Conservation (phyloP, 2,888 invertebrate species). For the Dorcus hopei region DNA sequence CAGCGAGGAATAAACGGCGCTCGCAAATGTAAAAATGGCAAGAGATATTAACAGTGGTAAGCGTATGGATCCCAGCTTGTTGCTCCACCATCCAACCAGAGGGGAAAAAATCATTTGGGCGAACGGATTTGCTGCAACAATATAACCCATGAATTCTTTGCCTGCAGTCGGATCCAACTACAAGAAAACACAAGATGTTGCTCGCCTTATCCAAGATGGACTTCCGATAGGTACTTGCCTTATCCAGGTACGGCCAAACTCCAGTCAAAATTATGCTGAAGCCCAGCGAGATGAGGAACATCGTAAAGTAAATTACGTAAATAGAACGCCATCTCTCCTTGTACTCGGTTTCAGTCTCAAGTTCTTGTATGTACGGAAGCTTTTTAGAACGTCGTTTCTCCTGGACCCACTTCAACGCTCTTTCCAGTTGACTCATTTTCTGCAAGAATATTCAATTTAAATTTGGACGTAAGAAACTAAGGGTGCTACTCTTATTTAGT, state of each 20-base stretch:
- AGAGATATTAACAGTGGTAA: conserved; percentile 69
- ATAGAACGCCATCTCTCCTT: conserved; percentile 74
- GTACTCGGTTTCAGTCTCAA: conserved; percentile 48
- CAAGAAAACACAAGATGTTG: conserved; percentile 30
- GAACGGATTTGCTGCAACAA: conserved; percentile 83
- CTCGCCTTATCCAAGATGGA: too few species aligned
- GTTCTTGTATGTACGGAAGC: conserved; percentile 6
- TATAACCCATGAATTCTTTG: conserved; percentile 79
- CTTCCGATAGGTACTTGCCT: conserved; percentile 55
- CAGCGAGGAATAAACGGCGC: conserved; percentile 70
- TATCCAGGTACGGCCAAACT: conserved; percentile 84
- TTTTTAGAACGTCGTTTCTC: conserved; percentile 5
- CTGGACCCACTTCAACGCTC: conserved; percentile 3
- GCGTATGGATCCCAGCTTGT: conserved; percentile 68
- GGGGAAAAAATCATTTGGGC: conserved; percentile 86
- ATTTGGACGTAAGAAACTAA: too few species aligned
- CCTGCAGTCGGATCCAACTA: conserved; percentile 76
- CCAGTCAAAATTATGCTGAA: conserved; percentile 86
- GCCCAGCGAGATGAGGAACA: conserved; percentile 85
- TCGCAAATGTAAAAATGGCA: conserved; percentile 68
- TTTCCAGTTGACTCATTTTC: conserved; percentile 11
- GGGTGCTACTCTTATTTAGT: too few species aligned
- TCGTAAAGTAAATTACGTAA: conserved; percentile 80
- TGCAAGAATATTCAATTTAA: neutral
- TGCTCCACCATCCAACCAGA: conserved; percentile 80